Evolutionary conservation across 2,113 vertebrate species (phyloP), one percentile per base, ranked within the genome.

Genomic region (Argyrosomus japonicus): DNA sequence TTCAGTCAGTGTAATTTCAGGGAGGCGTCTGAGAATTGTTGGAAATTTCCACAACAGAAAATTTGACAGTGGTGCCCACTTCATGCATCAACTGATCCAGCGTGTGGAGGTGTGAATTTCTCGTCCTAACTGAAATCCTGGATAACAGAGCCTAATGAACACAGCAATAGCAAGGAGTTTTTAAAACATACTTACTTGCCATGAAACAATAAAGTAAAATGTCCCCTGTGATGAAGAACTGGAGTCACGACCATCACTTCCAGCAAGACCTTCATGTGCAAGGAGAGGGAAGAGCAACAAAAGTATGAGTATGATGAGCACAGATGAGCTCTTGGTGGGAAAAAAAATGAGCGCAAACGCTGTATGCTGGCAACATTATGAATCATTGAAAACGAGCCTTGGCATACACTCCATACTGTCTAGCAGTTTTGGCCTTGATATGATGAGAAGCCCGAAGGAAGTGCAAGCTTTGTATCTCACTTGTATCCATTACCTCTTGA

Each of bases 331-430:
- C 3, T 29, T 60, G 4, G 1, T 40, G 13, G 3, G 3, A 8
- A 48, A 19, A 14, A 29, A 88, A 87, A 87, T 91, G 71, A 91
- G 90, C 68, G 53, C 14, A 48, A 73, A 54, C 10, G 4, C 47
- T 78, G 74, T 6, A 58, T 68, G 70, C 62, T 77, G 79, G 63
- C 67, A 72, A 25, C 76, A 60, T 84, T 70, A 73, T 51, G 77
- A 89, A 93, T 88, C 61, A 81, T 21, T 83, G 62, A 84, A 70
- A 85, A 72, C 3, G 1, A 82, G 79, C 51, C 63, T 88, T 85
- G 88, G 81, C 79, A 67, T 29, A 12, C 70, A 19, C 73, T 70
- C 63, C 27, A 29, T 36, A 58, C 62, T 71, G 79, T 85, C 77
- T 76, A 60, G 60, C 70, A 56, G 74, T 67, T 86, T 75, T 82